Conservation (phyloP, 2,113 vertebrate species). For the Corapipo altera region DNA sequence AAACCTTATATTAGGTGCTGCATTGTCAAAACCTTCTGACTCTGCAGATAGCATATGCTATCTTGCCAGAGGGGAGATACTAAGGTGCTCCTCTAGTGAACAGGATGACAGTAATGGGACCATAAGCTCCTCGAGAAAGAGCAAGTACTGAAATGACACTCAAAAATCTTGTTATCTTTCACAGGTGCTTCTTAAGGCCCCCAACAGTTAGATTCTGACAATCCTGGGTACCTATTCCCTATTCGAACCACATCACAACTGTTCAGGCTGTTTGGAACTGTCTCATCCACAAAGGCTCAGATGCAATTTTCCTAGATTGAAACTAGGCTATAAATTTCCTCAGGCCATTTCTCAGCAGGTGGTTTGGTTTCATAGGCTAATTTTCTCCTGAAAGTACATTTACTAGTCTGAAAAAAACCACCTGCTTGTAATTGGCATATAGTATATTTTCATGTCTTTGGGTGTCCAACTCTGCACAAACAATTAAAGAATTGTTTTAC, state of each 20-base stretch:
- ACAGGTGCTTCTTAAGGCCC: not conserved
- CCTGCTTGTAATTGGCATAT: not conserved
- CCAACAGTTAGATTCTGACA: not conserved
- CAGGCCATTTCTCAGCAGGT: not conserved
- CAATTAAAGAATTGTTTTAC: not conserved
- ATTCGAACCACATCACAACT: not conserved
- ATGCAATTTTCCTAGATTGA: not conserved
- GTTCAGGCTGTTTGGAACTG: not conserved
- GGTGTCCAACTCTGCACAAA: not conserved
- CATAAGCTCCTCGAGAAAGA: not conserved
- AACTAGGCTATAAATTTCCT: not conserved
- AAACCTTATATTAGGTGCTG: not conserved
- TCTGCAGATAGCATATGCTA: not conserved
- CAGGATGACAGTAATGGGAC: not conserved
- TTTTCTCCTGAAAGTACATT: not conserved
- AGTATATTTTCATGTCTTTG: not conserved
- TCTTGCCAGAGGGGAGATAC: not conserved
- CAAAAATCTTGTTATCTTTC: not conserved
- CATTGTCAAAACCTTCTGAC: not conserved
- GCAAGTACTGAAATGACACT: not conserved
- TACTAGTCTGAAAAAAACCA: not conserved
- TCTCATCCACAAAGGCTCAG: not conserved
- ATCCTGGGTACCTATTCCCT: not conserved
- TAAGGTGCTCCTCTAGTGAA: not conserved
- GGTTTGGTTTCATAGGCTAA: not conserved